These are phyloP conservation scores for Antedon bifida DNA, from an alignment of 35 echinoderm and acorn worm genomes.

Conservation along the genomic window DNA sequence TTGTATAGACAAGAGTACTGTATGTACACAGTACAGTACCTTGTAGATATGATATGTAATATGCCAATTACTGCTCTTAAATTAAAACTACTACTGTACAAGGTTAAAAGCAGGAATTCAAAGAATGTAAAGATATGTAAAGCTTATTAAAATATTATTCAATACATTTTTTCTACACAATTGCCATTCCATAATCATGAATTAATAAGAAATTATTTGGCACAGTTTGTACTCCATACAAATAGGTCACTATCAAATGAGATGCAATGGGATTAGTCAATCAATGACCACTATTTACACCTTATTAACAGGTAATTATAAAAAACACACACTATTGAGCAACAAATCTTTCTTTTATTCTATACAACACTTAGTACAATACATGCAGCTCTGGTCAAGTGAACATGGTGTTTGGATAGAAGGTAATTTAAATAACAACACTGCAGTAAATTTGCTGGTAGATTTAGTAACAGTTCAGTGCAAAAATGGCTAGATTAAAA, in stretches of 20 bases:
- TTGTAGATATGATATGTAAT: too few species aligned
- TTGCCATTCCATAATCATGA: too few species aligned
- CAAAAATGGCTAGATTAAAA: background rate
- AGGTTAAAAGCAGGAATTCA: too few species aligned
- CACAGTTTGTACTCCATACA: background rate
- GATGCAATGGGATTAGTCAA: background rate
- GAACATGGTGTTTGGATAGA: background rate
- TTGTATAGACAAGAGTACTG: too few species aligned
- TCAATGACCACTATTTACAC: background rate
- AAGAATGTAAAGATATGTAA: too few species aligned
- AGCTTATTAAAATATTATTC: too few species aligned
- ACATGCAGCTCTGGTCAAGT: background rate
- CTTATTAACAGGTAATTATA: background rate
- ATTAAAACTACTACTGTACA: too few species aligned
- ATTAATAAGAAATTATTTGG: background rate
- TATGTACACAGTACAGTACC: too few species aligned
- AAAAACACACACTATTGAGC: background rate
- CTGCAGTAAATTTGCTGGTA: background rate
- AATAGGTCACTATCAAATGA: too few species aligned
- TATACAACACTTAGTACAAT: background rate
- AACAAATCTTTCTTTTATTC: too few species aligned
- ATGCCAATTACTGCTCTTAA: too few species aligned
- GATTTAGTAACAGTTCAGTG: background rate
- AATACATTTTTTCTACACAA: too few species aligned
- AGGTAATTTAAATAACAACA: background rate